These are phyloP conservation scores for Eilema depressum DNA, from an alignment of 2,888 invertebrate species.

Conservation along the genomic window DNA sequence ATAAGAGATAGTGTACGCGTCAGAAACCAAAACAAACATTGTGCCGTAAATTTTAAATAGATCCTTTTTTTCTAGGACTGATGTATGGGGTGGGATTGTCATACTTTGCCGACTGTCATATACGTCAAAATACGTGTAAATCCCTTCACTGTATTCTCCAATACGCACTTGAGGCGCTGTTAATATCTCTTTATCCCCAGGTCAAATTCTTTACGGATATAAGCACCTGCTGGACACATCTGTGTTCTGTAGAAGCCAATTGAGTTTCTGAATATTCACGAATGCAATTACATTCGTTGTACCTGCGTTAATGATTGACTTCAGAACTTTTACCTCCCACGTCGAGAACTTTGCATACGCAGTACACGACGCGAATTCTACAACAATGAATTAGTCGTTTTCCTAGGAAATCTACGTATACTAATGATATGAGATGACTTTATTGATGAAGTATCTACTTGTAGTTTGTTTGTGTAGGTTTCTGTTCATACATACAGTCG, in stretches of 20 bases:
- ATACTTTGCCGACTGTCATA: too few relatives aligned
- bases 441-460: background rate
- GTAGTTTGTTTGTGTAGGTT: too few relatives aligned
- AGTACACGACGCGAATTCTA: slow-evolving; percentile 45
- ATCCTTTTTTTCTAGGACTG: too few relatives aligned
- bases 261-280: slow-evolving; percentile 20
- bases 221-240: slow-evolving; percentile 4
- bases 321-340: slow-evolving; percentile 46
- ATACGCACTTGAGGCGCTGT: too few relatives aligned
- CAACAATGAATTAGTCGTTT: slow-evolving; percentile 49
- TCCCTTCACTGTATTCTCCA: too few relatives aligned
- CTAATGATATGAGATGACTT: slow-evolving; percentile 20
- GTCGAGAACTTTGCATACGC: slow-evolving; percentile 31
- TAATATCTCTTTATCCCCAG: too few relatives aligned
- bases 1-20: too few relatives aligned
- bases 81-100: too few relatives aligned
- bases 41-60: too few relatives aligned
- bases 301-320: slow-evolving; percentile 14
- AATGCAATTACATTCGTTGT: slow-evolving; percentile 17
- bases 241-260: background rate
- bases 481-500: too few relatives aligned
- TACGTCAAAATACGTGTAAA: too few relatives aligned
- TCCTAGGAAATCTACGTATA: slow-evolving; percentile 44
- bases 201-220: slow-evolving; percentile 2
- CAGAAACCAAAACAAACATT: too few relatives aligned